Evolutionary conservation across 2,113 vertebrate species (phyloP), one percentile per base, ranked within the genome.

Genomic region (Podarcis raffonei): DNA sequence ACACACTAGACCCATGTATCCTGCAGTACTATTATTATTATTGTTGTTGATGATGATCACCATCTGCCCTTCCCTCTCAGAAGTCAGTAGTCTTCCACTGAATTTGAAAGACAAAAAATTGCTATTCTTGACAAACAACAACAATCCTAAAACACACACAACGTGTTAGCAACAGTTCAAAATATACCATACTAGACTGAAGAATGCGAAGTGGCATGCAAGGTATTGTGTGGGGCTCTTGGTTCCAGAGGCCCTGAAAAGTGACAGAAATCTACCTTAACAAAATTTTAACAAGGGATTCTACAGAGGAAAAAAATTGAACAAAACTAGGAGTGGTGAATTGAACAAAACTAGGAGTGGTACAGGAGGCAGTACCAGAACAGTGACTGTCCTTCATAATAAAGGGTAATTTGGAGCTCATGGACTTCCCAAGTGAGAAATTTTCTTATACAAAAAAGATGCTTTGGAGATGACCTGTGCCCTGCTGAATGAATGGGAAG

Each of bases 401-500:
- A 84, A 57, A 15, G n/a, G 1, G 53, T 53, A 71, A 30, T 53
- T 57, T 69, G 69, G 20, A 35, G 12, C n/a, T 13, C 25, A 57
- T 76, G 74, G 68, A 2, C 42, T 37, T 81, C 59, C 25, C 23
- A 92, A 90, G 88, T 90, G 81, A 88, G 83, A 95, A 91, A 88
- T 91, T 93, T 79, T 79, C 92, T 92, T 82, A 89, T 53, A 91
- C 88, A 91, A 91, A 89, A 81, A 30, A 5, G 87, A 90, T 88
- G 94, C n/a, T 76, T 90, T 90, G 81, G 48, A 85, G 92, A 84
- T 84, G 72, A 87, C 95, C 62, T 13, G 65, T 89, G 4, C 83
- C 89, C 90, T 83, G 90, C 90, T 81, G 88, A 95, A 90, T 87
- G 90, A 95, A 95, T 92, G 85, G 91, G 69, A 93, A 89, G 69